Evolutionary conservation across 2,888 invertebrate species (phyloP), one percentile per base, ranked within the genome.

Genomic region (Lithodes maja): DNA sequence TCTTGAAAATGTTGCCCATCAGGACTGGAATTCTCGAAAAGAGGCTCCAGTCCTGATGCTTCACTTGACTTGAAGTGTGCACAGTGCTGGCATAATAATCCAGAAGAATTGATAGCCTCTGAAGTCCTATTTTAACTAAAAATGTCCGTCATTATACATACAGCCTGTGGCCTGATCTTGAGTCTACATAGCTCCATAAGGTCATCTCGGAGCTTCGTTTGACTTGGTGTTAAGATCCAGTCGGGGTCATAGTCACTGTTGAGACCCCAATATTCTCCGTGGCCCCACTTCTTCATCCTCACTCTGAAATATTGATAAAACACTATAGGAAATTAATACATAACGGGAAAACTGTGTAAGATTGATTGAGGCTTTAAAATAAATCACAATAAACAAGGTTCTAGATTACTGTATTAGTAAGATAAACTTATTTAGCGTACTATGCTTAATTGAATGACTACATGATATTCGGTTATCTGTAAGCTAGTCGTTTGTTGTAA

Each of bases 141-240:
- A 33, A 33, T 33, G 33, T 33, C 33, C 33, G 33, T 33, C 49
- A 50, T 33, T 33, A 33, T 33, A 90, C 90, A 83, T 85, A 91
- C 91, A 5, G 91, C 91, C n/a, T 90, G 82, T 53, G 92, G 92
- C 49, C 90, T 68, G 49, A 92, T 92, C 77, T 90, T 91, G 75
- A 85, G 78, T 54, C 91, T 78, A 86, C 92, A 92, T 15, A 92
- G 33, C 50, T 92, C 91, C 3, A 91, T 91, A 77, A 92, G 85
- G n/a, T 90, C 75, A n/a, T 84, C 85, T 15, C 87, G 86, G 1
- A 92, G 77, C 69, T 90, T 81, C 85, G 81, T 91, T 75, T 91
- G 90, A 15, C 68, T 33, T 61, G 90, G 89, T 12, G 84, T 89
- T 71, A 90, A 86, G 1, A 80, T 5, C 90, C 90, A 92, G 68